Base-by-base conservation (phyloP, 2,888 invertebrate species). In the Stratiomys singularior region DNA sequence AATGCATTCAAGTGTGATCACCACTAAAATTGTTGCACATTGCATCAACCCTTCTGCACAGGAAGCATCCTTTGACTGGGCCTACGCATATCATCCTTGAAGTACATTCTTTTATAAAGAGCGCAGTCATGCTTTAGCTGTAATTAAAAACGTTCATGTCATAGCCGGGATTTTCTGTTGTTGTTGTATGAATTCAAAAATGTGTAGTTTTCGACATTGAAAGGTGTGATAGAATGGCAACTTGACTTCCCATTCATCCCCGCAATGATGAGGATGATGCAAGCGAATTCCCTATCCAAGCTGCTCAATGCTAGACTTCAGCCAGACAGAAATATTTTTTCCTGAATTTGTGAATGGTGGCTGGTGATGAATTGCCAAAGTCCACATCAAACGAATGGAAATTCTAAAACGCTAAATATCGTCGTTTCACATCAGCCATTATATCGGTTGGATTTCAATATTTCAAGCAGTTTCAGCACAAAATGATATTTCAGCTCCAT, bases 381-480 rank as follows among this genome's bases (percentile, higher is more conserved):
- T 56, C 15, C 52, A 18, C 52, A 3, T 7, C 52, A 60, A 72
- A 30, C 58, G 56, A 72, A 56, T 72, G 72, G 56, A 72, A 72
- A 72, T 72, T 72, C 72, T 52, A 72, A 72, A 72, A 56, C 46
- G 72, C 37, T 72, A 72, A 72, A 72, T 69, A 47, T 13, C 69
- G 47, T 46, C 69, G 15, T 47, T 69, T 23, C 25, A 46, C 46
- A 69, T 69, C 18, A 69, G 47, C 37, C 37, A 37, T 37, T 9
- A 37, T 37, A 37, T 37, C 37, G 9, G 37, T 37, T 37, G 37
- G 37, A 37, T 5, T 37, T 37, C 37, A 37, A 37, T 37, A 37
- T 37, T 37, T 37, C 37, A 37, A 37, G 37, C 37, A 9, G 37
- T 37, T 37, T 37, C 37, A 37, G 9, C 37, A 37, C 37, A 37